Conservation (phyloP, 2,113 vertebrate genomes). For the Apeltes quadracus region DNA sequence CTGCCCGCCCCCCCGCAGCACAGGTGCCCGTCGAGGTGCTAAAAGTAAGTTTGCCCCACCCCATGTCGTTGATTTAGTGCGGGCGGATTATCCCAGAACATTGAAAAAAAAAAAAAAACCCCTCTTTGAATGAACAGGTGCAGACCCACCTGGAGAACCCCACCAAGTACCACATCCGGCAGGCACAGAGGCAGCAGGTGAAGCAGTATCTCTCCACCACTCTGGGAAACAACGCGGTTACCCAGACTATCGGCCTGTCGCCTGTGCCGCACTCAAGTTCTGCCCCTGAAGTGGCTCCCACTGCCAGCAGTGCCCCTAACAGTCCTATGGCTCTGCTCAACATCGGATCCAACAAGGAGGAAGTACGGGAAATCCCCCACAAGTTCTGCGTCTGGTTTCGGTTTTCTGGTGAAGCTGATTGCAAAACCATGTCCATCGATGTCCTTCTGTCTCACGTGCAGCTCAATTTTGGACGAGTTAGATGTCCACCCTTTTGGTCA, state of each 20-base stretch:
- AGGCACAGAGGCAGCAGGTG: constrained; percentile 88
- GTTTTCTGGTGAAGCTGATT: constrained; percentile 41
- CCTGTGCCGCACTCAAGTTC: constrained; percentile 74
- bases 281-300: constrained; percentile 77
- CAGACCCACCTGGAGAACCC: constrained; percentile 90
- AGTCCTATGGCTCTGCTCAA: constrained; percentile 90
- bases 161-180: constrained; percentile 89
- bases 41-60: constrained; percentile 81
- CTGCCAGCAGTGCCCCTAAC: constrained; percentile 84
- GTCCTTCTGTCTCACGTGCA: constrained; percentile 18
- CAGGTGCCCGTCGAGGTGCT: constrained; percentile 89
- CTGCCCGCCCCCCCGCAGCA: constrained; percentile 81
- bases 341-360: constrained; percentile 87
- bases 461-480: constrained; percentile 51
- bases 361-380: constrained; percentile 75
- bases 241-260: constrained; percentile 80
- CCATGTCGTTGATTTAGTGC: neutral
- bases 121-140: constrained; percentile 73
- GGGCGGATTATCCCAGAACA: neutral
- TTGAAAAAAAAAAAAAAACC: no score
- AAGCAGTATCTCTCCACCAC: constrained; percentile 90
- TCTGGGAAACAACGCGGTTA: constrained; percentile 82
- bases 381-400: constrained; percentile 7
- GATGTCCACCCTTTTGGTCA: constrained; percentile 35
- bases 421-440: constrained; percentile 21